Evolutionary conservation across 2,797 vertebrate genomes (phyloP), one percentile per base, ranked within the genome.

Genomic region (Lacerta bilineata): DNA sequence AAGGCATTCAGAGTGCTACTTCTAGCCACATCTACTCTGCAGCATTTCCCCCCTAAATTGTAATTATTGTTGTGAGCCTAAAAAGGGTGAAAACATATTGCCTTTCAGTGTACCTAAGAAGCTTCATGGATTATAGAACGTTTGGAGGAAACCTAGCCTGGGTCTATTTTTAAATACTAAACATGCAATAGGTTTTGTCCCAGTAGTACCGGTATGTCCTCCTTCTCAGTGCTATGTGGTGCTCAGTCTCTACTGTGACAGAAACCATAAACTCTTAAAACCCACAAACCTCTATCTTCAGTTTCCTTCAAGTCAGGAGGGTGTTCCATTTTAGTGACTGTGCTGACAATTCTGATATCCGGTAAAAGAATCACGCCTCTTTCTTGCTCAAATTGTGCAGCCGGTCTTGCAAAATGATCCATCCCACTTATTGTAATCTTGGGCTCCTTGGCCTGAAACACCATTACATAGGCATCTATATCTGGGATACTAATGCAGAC

Each of bases 361-460:
- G 97, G 98, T 94, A 99, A 98, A 86, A 98, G 97, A 89, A 87
- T 91, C 33, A 98, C 95, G 64, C 98, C 98, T 87, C 92, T 95
- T 41, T 96, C 92, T 17, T 95, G 96, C 94, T 96, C 95, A 89
- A 99, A 97, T 89, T 99, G 97, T 0, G 97, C 90, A 1, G 98
- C 97, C 1, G 98, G 98, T 90, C 97, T 96, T 92, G 96, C 98
- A 95, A 99, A 97, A 87, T 97, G 97, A 91, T 98, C 98, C 80
- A 97, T 97, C 81, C 99, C 99, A 3, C 89, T 97, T 95, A 99
- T 97, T 94, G 98, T 98, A 94, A 99, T 99, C 95, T 96, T 97
- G 82, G 99, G 98, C 95, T 99, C 98, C 50, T 98, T 98, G 91
- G 98, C 98, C 96, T 99, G 98, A 93, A 98, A 96, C 91, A 99